These are phyloP conservation scores for Vanessa tameamea DNA, from an alignment of 1,140 invertebrate genomes.

Conservation along the genomic window DNA sequence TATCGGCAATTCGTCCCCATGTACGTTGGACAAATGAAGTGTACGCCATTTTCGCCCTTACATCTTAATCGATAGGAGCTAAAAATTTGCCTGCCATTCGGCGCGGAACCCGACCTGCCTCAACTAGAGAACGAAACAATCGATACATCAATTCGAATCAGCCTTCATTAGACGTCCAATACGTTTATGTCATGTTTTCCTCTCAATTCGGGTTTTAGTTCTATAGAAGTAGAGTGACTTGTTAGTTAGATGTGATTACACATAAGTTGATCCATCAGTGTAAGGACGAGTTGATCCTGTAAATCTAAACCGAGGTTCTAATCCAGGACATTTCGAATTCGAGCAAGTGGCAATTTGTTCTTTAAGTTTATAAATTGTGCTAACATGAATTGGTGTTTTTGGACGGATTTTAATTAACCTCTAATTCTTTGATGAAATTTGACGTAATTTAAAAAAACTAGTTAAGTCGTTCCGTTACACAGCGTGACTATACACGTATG, in stretches of 20 bases:
- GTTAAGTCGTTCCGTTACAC: too few relatives aligned
- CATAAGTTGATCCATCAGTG: background rate
- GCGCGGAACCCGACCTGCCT: conserved; percentile 26
- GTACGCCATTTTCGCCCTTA: conserved; percentile 15
- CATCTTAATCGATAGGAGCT: conserved; percentile 9
- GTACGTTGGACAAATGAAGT: conserved; percentile 15
- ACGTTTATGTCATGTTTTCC: conserved; percentile 26
- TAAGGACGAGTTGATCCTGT: too few relatives aligned
- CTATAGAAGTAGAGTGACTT: conserved; percentile 10
- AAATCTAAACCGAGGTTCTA: too few relatives aligned
- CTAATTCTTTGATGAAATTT: too few relatives aligned
- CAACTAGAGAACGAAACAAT: conserved; percentile 32
- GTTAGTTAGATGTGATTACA: conserved; percentile 1
- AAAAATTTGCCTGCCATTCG: conserved; percentile 8
- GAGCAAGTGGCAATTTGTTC: too few relatives aligned
- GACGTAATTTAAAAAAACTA: too few relatives aligned
- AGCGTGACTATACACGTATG: too few relatives aligned
- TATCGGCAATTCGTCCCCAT: conserved; percentile 25
- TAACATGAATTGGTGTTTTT: too few relatives aligned
- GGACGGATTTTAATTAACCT: too few relatives aligned
- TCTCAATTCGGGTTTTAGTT: conserved; percentile 15
- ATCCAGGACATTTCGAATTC: too few relatives aligned
- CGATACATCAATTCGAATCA: conserved; percentile 34
- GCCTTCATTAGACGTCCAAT: conserved; percentile 31
- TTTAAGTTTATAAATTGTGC: too few relatives aligned